Percentiles rank a stretch among this genome's conserved stretches.
phyloP scores from a whole-genome alignment of 2,888 invertebrate species.

The Acanthococcus lagerstroemiae region DNA sequence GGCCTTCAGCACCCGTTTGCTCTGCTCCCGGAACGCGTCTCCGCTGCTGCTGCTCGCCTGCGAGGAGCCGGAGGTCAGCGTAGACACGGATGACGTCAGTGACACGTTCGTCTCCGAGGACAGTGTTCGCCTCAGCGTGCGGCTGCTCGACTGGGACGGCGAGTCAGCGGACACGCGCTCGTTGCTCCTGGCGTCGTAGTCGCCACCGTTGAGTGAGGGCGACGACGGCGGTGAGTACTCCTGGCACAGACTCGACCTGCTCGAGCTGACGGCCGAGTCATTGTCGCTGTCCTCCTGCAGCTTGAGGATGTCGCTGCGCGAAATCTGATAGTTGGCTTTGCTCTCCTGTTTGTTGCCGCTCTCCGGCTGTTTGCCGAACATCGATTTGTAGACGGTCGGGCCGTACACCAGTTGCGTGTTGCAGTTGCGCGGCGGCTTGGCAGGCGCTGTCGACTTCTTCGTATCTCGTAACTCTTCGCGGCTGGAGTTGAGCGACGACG shows the following conservation, averaged over 20 bases:
- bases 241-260: constrained; percentile 66
- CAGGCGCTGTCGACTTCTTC: constrained; percentile 18
- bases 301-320: constrained; percentile 13
- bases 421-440: constrained; percentile 19
- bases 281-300: constrained; percentile 62
- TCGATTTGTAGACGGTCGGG: constrained; percentile 16
- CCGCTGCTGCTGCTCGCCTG: constrained; percentile 45
- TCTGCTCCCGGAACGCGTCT: constrained; percentile 46
- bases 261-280: constrained; percentile 78
- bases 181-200: constrained; percentile 37
- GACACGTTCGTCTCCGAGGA: constrained; percentile 65
- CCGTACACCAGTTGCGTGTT: constrained; percentile 28
- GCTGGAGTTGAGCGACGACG: constrained; percentile 38
- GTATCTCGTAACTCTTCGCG: constrained; percentile 38
- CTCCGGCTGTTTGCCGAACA: neutral
- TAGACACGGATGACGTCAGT: constrained; percentile 16
- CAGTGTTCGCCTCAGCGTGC: constrained; percentile 46
- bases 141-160: constrained; percentile 16
- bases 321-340: constrained; percentile 8
- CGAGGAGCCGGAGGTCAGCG: constrained; percentile 57
- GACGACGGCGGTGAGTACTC: constrained; percentile 64
- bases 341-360: neutral
- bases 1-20: constrained; percentile 60
- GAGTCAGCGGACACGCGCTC: constrained; percentile 36
- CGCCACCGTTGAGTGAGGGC: constrained; percentile 49